phyloP scores from a whole-genome alignment of 2,888 invertebrate genomes.

The Drosophila mettleri region DNA sequence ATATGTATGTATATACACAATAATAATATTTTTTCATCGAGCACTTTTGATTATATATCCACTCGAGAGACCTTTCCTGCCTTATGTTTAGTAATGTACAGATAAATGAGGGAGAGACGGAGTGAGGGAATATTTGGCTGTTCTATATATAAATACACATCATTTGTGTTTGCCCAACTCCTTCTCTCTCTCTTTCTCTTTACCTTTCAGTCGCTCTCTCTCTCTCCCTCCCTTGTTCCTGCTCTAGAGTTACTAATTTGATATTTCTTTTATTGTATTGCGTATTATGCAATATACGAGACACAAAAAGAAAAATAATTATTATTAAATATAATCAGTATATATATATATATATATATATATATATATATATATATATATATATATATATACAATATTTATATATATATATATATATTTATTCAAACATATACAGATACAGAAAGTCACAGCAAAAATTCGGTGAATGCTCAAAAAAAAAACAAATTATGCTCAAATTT shows the following conservation, averaged over 20 bases:
- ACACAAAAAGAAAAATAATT: constrained; percentile 1
- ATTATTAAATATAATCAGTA: constrained; percentile 1
- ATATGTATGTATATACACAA: no score
- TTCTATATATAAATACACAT: neutral
- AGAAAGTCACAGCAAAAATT: neutral
- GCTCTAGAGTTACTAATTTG: constrained; percentile 35
- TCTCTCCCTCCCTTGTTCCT: neutral
- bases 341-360: neutral
- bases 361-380: neutral
- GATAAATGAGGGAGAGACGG: no score
- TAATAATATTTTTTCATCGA: no score
- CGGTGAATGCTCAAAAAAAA: constrained; percentile 27
- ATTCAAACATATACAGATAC: neutral
- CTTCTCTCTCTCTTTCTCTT: neutral
- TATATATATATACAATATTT: neutral
- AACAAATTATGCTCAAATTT: constrained; percentile 53
- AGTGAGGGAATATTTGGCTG: neutral
- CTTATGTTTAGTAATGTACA: no score
- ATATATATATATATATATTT: neutral
- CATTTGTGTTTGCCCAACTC: neutral
- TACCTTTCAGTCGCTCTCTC: no score
- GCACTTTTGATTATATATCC: no score
- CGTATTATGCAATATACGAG: constrained; percentile 36
- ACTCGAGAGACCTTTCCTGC: no score
- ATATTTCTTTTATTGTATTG: constrained; percentile 31